Percentiles rank a stretch among this genome's conserved stretches.
Evolutionary conservation across 2,797 vertebrate species (phyloP).

Genomic region (Rhinoraja longicauda): DNA sequence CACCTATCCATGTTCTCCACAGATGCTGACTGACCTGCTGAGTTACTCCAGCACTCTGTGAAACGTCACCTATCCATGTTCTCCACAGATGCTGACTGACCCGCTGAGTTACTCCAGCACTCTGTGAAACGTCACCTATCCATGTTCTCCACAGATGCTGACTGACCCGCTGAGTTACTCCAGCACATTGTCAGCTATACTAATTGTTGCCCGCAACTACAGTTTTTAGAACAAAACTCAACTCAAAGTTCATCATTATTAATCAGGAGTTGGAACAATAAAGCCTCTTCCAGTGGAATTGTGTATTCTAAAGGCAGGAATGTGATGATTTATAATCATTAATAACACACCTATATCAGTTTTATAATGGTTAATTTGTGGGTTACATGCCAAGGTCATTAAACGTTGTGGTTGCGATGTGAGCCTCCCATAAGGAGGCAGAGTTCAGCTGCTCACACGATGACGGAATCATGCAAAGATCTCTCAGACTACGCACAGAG

Average conservation of each 20-base stretch:
- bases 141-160: too few relatives aligned
- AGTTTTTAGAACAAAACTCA: background rate
- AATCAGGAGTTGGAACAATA: background rate
- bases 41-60: too few relatives aligned
- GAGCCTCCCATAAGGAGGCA: background rate
- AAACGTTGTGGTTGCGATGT: background rate
- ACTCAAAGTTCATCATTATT: background rate
- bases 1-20: too few relatives aligned
- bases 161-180: too few relatives aligned
- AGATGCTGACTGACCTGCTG: too few relatives aligned
- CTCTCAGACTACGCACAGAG: background rate
- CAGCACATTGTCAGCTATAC: too few relatives aligned
- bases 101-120: too few relatives aligned
- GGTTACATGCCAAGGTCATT: background rate
- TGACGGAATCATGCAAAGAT: background rate
- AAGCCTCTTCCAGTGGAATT: background rate
- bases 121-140: too few relatives aligned
- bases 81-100: too few relatives aligned
- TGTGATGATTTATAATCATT: conserved; percentile 14
- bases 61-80: too few relatives aligned
- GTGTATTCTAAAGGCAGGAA: background rate
- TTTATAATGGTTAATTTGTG: background rate
- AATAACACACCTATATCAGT: background rate
- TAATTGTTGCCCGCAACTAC: background rate
- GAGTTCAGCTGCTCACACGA: background rate